Evolutionary conservation across 2,113 vertebrate species (phyloP).

Genomic region (Colius striatus): DNA sequence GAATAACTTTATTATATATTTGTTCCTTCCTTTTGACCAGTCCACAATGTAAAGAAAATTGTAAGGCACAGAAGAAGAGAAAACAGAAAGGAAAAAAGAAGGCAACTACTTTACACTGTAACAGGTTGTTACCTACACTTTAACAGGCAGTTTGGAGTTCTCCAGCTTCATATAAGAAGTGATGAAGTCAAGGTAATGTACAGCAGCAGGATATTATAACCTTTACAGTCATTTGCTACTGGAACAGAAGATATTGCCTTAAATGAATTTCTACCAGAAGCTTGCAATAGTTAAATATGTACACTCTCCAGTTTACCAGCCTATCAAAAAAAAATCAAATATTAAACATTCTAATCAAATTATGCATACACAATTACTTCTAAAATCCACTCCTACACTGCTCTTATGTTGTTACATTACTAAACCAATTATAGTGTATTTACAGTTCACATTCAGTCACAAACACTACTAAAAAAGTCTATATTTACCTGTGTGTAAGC

Average conservation of each 20-base stretch:
- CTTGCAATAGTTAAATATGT: background rate
- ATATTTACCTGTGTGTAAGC: conserved; percentile 85
- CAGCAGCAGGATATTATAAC: background rate
- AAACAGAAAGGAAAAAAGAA: background rate
- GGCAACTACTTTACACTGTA: fast-evolving
- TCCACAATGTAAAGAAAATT: background rate
- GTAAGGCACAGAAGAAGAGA: background rate
- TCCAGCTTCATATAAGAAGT: background rate
- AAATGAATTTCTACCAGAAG: background rate
- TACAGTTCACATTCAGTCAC: background rate
- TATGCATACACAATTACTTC: background rate
- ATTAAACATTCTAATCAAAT: background rate
- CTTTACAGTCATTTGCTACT: background rate
- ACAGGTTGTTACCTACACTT: background rate
- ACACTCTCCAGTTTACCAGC: background rate
- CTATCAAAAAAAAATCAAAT: background rate
- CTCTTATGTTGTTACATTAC: background rate
- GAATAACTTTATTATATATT: background rate
- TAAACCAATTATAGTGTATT: background rate
- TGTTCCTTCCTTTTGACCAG: background rate
- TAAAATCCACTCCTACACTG: background rate
- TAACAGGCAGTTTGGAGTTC: background rate
- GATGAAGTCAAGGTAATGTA: background rate
- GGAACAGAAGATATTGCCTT: background rate
- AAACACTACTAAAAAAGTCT: background rate